These are phyloP conservation scores for Hipposideros armiger DNA, from an alignment of 2,113 vertebrate genomes.

Conservation along the genomic window DNA sequence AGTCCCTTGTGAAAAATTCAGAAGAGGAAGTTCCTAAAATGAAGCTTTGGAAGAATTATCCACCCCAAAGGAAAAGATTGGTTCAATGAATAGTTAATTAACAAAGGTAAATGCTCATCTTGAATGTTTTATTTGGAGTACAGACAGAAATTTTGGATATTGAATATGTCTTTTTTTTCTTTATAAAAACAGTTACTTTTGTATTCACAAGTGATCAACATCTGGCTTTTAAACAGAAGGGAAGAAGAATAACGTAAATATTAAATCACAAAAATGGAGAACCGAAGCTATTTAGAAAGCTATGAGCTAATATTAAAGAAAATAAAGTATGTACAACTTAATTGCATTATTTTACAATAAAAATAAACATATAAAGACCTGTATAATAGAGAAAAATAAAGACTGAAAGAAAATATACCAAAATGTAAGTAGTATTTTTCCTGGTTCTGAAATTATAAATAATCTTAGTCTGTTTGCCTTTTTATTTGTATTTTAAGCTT, in stretches of 20 bases:
- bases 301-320: neutral
- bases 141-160: neutral
- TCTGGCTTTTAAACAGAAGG: neutral
- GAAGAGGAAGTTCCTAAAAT: neutral
- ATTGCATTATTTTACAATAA: neutral
- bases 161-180: neutral
- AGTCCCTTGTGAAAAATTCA: neutral
- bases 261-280: neutral
- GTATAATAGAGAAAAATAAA: constrained; percentile 25
- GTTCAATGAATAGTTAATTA: neutral
- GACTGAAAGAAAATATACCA: neutral
- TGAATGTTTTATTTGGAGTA: neutral
- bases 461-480: neutral
- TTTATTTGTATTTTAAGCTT: constrained; percentile 37
- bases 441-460: neutral
- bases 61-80: neutral
- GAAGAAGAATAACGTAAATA: neutral
- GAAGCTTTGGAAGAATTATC: neutral
- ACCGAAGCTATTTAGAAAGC: neutral
- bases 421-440: neutral
- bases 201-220: neutral
- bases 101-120: neutral
- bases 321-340: neutral
- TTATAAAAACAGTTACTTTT: neutral
- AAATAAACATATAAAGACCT: neutral